A percentile compares a stretch with the other conserved stretches of the same genome.
phyloP scores from a whole-genome alignment of 1,140 invertebrate genomes.

The Heliconius melpomene region DNA sequence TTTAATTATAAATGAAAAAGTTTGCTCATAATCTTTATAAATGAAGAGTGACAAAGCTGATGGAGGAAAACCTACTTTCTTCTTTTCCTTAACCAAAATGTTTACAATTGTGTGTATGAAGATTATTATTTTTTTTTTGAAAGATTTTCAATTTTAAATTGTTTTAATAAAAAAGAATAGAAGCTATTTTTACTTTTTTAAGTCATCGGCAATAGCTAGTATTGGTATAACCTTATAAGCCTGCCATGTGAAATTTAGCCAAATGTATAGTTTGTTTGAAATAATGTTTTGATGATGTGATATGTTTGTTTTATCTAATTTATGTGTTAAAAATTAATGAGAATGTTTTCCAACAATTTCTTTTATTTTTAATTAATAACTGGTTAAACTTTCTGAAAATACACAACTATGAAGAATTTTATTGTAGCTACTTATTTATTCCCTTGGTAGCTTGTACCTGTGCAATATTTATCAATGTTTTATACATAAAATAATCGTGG shows the following conservation, averaged over 20 bases:
- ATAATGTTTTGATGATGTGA: constrained; percentile 75
- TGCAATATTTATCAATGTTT: background rate
- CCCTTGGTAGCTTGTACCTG: constrained; percentile 44
- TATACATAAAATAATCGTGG: background rate
- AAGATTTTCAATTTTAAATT: background rate
- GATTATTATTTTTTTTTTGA: background rate
- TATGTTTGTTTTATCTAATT: constrained; percentile 75
- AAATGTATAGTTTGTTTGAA: constrained; percentile 77
- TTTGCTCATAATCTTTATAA: background rate
- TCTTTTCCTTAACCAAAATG: background rate
- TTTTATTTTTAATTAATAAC: constrained; percentile 68
- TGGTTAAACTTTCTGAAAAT: constrained; percentile 68
- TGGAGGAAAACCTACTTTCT: background rate
- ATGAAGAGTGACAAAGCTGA: background rate
- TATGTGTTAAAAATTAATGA: constrained; percentile 74
- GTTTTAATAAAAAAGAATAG: background rate
- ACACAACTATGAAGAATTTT: constrained; percentile 73
- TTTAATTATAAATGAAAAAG: background rate
- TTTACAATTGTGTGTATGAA: background rate
- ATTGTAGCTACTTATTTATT: constrained; percentile 41
- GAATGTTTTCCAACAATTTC: constrained; percentile 62
- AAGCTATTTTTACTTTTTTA: background rate
- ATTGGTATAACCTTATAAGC: constrained; percentile 42
- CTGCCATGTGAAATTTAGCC: constrained; percentile 74
- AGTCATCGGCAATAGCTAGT: constrained; percentile 39